Evolutionary conservation across 2,797 vertebrate species (phyloP), one percentile per base, ranked within the genome.

Genomic region (Eulemur mongoz): DNA sequence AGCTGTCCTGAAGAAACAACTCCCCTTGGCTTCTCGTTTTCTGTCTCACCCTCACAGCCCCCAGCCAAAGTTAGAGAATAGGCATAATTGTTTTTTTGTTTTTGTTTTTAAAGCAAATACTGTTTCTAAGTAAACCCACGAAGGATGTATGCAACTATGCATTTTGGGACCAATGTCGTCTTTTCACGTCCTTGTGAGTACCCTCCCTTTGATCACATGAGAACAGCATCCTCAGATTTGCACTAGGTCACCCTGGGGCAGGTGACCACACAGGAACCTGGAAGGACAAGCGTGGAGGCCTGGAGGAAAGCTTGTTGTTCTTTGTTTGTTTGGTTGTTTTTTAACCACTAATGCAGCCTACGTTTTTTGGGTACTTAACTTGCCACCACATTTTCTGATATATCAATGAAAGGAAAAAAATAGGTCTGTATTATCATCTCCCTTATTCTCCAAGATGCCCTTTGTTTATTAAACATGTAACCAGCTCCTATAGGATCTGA

Each of bases 1-100:
- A 96, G 94, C 63, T 43, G 50, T 96, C 81, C 86, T 82, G 87
- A 79, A 95, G 86, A 91, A 96, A 78, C 5, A 11, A 50, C 69
- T 95, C 50, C 30, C 22, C 50, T 81, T 76, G 80, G 88, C 87
- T 94, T 93, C 93, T 35, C 3, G 5, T 87, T 95, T 87, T 87
- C 84, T 81, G 17, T 76, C 81, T 94, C 50, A 23, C 57, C 80
- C 48, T 59, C 32, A 12, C 35, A 1, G 13, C 82, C 76, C 78
- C 92, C 61, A 38, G 52, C 78, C 50, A 48, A 50, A 38, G 78
- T 87, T 90, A 82, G 67, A 93, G 91, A 88, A 91, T 57, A 67
- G 63, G 38, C 50, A 59, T 57, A 20, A 76, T 50, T 79, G 54
- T 83, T 95, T 90, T 89, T 82, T 87, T 23, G 54, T 57, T 57